Conservation (phyloP, 1,140 invertebrate species). For the Cyclargus thomasi region DNA sequence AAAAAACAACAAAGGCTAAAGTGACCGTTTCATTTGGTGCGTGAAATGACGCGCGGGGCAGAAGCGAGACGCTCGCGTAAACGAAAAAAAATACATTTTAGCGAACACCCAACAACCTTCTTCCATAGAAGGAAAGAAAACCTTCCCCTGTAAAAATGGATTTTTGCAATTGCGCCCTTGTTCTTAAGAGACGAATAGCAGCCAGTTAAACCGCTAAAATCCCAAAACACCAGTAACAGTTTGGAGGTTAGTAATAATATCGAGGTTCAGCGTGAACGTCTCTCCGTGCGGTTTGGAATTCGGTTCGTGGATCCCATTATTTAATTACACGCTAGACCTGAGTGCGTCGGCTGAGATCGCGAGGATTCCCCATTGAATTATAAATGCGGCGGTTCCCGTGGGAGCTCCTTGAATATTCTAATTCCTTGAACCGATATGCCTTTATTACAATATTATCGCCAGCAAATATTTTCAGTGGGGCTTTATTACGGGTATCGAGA, state of each 20-base stretch:
- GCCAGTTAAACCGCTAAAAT: too few relatives aligned
- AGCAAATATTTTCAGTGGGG: background rate
- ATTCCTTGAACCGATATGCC: constrained; percentile 3
- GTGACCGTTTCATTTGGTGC: too few relatives aligned
- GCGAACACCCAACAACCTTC: too few relatives aligned
- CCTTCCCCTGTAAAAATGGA: too few relatives aligned
- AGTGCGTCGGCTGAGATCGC: constrained; percentile 6
- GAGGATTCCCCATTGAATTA: background rate
- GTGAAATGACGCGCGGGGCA: too few relatives aligned
- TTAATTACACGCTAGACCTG: background rate
- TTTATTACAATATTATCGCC: background rate
- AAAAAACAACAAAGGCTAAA: too few relatives aligned
- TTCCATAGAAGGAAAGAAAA: too few relatives aligned
- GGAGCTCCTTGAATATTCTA: constrained; percentile 10
- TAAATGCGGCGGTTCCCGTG: constrained; percentile 4
- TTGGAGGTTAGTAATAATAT: background rate
- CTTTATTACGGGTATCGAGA: background rate
- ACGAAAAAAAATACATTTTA: too few relatives aligned
- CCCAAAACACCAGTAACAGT: too few relatives aligned
- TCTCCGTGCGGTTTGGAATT: background rate
- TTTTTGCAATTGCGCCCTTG: too few relatives aligned
- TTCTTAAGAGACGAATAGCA: too few relatives aligned
- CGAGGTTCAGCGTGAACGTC: background rate
- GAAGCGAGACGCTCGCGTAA: too few relatives aligned
- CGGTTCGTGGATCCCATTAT: constrained; percentile 6